These are phyloP conservation scores for Thunnus maccoyii DNA, from an alignment of 2,113 vertebrate species.

Conservation along the genomic window DNA sequence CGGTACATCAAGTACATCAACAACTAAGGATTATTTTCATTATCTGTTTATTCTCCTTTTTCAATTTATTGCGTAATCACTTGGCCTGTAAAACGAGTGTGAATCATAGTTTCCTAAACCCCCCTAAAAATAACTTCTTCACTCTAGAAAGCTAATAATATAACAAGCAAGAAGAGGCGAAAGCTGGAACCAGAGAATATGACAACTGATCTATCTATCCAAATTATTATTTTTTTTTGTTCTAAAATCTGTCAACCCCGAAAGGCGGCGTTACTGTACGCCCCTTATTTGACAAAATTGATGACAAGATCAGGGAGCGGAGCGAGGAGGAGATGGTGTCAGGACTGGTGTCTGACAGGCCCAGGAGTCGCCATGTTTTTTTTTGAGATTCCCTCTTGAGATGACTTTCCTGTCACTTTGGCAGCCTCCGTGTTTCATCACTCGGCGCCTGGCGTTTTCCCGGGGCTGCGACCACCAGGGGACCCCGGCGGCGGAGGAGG, in stretches of 20 bases:
- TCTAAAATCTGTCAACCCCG: not conserved
- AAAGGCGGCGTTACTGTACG: not conserved
- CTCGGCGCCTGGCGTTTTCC: slow-evolving; percentile 68
- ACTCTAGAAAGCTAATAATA: too few relatives aligned
- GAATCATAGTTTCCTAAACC: too few relatives aligned
- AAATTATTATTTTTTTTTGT: not conserved
- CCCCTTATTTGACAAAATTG: slow-evolving; percentile 67
- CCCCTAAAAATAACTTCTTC: too few relatives aligned
- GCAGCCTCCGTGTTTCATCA: slow-evolving; percentile 83
- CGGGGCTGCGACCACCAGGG: slow-evolving; percentile 80
- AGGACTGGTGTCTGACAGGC: slow-evolving; percentile 68
- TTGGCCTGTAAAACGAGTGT: too few relatives aligned
- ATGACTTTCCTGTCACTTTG: slow-evolving; percentile 88
- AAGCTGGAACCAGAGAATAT: not conserved
- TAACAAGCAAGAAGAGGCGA: too few relatives aligned
- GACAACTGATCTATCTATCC: not conserved
- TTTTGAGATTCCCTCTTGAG: slow-evolving; percentile 84
- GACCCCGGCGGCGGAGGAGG: slow-evolving; percentile 33
- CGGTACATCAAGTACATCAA: too few relatives aligned
- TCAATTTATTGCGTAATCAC: too few relatives aligned
- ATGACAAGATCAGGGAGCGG: slow-evolving; percentile 77
- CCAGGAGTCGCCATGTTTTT: slow-evolving; percentile 73
- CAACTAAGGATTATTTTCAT: too few relatives aligned
- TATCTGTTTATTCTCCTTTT: too few relatives aligned
- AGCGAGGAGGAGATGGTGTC: slow-evolving; percentile 68